A percentile compares a stretch with the other conserved stretches of the same genome.
Evolutionary conservation across 2,113 vertebrate species (phyloP).

Genomic region (Odontophorus gujanensis): DNA sequence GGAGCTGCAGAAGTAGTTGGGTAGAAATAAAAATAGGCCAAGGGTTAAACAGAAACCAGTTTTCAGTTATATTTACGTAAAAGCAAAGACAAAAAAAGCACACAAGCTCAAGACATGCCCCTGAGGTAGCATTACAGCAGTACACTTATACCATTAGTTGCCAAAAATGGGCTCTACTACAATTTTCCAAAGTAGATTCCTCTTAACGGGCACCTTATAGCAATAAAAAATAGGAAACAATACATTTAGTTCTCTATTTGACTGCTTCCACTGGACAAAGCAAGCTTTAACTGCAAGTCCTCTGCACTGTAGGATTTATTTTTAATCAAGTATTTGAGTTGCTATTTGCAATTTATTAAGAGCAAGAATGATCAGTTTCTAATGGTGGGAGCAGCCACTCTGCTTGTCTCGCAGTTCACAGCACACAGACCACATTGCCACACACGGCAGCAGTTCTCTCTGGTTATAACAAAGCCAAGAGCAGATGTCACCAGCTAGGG

Average conservation of each 20-base stretch:
- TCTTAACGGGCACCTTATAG: not conserved
- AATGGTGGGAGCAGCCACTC: not conserved
- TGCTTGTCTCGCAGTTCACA: not conserved
- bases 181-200: not conserved
- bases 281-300: not conserved
- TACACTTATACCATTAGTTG: not conserved
- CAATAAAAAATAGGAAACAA: not conserved
- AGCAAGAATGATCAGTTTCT: not conserved
- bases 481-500: not conserved
- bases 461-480: not conserved
- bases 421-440: not conserved
- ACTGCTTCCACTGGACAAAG: not conserved
- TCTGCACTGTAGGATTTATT: not conserved
- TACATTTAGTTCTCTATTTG: not conserved
- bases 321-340: not conserved
- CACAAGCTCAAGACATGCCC: not conserved
- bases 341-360: not conserved
- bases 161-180: not conserved
- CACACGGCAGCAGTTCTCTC: not conserved
- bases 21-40: not conserved
- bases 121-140: not conserved
- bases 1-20: not conserved
- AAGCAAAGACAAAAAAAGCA: not conserved
- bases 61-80: not conserved
- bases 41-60: not conserved